Evolutionary conservation across 53 echinoderm and acorn worm species (phyloP).

Genomic region (Echinometra lucunter): DNA sequence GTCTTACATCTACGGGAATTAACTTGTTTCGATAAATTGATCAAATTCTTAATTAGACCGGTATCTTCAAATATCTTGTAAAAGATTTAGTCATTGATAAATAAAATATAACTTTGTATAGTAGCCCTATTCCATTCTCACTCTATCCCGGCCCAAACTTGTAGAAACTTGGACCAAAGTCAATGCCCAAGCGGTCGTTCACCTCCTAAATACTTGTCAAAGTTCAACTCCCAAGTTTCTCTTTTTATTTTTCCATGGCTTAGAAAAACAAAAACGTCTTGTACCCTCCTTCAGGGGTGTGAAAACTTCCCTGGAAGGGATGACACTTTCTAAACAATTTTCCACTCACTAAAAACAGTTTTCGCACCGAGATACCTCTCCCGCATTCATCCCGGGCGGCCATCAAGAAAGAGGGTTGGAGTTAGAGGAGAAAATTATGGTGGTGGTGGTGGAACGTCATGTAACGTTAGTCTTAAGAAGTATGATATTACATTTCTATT

Average conservation of each 20-base stretch:
- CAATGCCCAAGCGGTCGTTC: conserved; percentile 65
- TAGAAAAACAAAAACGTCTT: conserved; percentile 66
- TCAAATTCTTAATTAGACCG: background rate
- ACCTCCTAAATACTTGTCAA: conserved; percentile 50
- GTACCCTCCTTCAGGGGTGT: conserved; percentile 52
- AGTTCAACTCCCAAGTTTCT: conserved; percentile 61
- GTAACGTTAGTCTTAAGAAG: background rate
- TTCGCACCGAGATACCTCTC: conserved; percentile 51
- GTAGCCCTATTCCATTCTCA: background rate
- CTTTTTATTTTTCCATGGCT: conserved; percentile 42
- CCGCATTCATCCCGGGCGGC: conserved; percentile 44
- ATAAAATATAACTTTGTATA: background rate
- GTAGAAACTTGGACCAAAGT: conserved; percentile 22
- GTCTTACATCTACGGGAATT: background rate
- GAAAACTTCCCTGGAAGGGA: conserved; percentile 58
- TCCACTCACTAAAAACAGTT: conserved; percentile 67
- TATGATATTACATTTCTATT: background rate
- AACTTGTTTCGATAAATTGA: background rate
- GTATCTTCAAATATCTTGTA: background rate
- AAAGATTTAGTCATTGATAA: background rate
- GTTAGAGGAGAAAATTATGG: background rate
- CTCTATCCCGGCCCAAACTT: background rate
- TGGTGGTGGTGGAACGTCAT: background rate
- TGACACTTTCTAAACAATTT: conserved; percentile 67
- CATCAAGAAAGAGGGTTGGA: background rate